Evolutionary conservation across 1,140 invertebrate species (phyloP), one percentile per base, ranked within the genome.

Genomic region (Drosophila nasuta): DNA sequence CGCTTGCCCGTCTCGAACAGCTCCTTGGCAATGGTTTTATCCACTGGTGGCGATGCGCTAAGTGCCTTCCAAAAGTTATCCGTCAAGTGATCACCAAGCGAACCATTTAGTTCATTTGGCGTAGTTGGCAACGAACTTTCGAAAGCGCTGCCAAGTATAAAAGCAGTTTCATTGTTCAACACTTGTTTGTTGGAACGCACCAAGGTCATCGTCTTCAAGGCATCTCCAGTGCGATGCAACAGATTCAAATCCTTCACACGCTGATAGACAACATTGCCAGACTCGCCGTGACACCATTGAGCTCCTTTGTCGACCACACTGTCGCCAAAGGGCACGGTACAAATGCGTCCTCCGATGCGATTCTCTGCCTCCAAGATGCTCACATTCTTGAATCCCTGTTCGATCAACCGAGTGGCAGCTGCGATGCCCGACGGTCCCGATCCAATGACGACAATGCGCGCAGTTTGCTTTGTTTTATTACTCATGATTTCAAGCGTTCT

Each of bases 281-380:
- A 93, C 89, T 97, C 95, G 6, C 97, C 97, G 76, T 98, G 97
- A 75, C 97, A 94, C 86, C 88, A 92, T 49, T 97, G 96, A 30
- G 96, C 97, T 3, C 97, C 97, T 20, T 98, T 81, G 91, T 98
- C 97, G 6, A 97, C 92, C 30, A 94, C 91, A 69, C 93, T 93
- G n/a, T 94, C 94, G 1, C 93, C 95, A 81, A 95, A 95, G 11
- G 93, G 77, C 0, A 94, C 91, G 0, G 95, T 95, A 43, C 94
- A 75, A 28, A 96, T 94, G 52, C 96, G 93, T 5, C 96, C 96
- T 6, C 96, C 96, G 66, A 96, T 94, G 76, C 96, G 94, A 79
- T 95, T 93, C 78, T 95, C 94, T 1, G 96, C 96, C 93, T 98
- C 97, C 8, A 93, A 74, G 33, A 95, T 81, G 0, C 86, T 87